phyloP scores from a whole-genome alignment of 2,113 vertebrate genomes.

The Bostrychus sinensis region DNA sequence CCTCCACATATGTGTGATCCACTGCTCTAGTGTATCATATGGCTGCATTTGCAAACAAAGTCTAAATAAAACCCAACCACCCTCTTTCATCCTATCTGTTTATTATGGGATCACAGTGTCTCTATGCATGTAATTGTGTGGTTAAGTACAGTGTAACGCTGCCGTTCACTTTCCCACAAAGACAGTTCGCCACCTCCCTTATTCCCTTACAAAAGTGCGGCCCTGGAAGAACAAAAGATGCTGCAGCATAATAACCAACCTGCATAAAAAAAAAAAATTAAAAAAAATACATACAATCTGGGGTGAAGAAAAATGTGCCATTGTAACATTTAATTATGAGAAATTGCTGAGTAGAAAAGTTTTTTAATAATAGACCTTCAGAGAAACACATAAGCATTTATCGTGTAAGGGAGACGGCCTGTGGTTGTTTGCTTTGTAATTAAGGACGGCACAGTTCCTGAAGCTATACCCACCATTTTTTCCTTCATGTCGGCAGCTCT shows the following conservation, averaged over 20 bases:
- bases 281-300: slow-evolving; percentile 37
- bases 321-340: slow-evolving; percentile 64
- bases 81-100: not conserved
- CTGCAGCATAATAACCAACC: slow-evolving; percentile 35
- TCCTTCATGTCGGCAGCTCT: slow-evolving; percentile 62
- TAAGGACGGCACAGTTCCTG: slow-evolving; percentile 64
- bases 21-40: too few relatives aligned
- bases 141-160: not conserved
- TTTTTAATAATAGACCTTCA: slow-evolving; percentile 61
- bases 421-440: slow-evolving; percentile 76
- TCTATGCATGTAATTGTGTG: not conserved
- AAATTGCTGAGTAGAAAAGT: slow-evolving; percentile 66
- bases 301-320: slow-evolving; percentile 46
- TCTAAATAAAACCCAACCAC: not conserved
- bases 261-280: slow-evolving; percentile 28
- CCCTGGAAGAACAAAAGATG: slow-evolving; percentile 12
- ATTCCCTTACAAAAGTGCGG: not conserved
- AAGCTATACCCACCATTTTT: slow-evolving; percentile 55
- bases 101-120: not conserved
- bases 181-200: slow-evolving; percentile 37
- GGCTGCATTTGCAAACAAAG: too few relatives aligned
- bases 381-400: slow-evolving; percentile 67
- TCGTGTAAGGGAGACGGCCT: slow-evolving; percentile 55
- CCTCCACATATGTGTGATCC: too few relatives aligned
- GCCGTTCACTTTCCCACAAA: not conserved